These are phyloP conservation scores for Sitodiplosis mosellana DNA, from an alignment of 1,140 invertebrate genomes.

Conservation along the genomic window DNA sequence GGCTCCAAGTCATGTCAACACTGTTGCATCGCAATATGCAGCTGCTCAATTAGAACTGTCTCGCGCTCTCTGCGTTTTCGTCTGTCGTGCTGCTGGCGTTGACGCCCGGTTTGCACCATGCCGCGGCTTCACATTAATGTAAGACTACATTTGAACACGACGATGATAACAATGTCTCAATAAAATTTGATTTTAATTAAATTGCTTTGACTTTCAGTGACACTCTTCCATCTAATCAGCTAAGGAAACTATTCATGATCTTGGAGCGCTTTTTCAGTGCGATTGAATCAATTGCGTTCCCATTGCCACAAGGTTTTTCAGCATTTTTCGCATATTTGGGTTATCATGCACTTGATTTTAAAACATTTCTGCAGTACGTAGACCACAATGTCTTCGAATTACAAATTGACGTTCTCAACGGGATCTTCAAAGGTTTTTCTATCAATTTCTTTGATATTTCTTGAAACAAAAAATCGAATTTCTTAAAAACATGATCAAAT, in stretches of 20 bases:
- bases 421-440: slow-evolving; percentile 48
- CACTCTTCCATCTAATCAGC: slow-evolving; percentile 14
- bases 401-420: slow-evolving; percentile 71
- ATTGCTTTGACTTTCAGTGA: too few relatives aligned
- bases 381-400: slow-evolving; percentile 63
- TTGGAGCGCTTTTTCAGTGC: slow-evolving; percentile 59
- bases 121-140: slow-evolving; percentile 62
- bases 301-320: slow-evolving; percentile 64
- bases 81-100: slow-evolving; percentile 45
- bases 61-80: slow-evolving; percentile 50
- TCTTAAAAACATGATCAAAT: too few relatives aligned
- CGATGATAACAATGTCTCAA: slow-evolving; percentile 6
- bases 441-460: too few relatives aligned
- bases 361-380: slow-evolving; percentile 61
- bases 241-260: slow-evolving; percentile 49
- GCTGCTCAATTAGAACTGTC: slow-evolving; percentile 60
- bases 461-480: too few relatives aligned
- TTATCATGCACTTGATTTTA: slow-evolving; percentile 51
- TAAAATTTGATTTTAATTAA: too few relatives aligned
- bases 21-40: slow-evolving; percentile 59
- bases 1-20: slow-evolving; percentile 57
- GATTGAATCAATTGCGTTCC: slow-evolving; percentile 60
- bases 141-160: slow-evolving; percentile 13
- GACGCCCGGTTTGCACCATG: slow-evolving; percentile 43
- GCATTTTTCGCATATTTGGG: slow-evolving; percentile 74